phyloP scores from a whole-genome alignment of 2,888 invertebrate genomes.

The Koerneria pararmatus region DNA sequence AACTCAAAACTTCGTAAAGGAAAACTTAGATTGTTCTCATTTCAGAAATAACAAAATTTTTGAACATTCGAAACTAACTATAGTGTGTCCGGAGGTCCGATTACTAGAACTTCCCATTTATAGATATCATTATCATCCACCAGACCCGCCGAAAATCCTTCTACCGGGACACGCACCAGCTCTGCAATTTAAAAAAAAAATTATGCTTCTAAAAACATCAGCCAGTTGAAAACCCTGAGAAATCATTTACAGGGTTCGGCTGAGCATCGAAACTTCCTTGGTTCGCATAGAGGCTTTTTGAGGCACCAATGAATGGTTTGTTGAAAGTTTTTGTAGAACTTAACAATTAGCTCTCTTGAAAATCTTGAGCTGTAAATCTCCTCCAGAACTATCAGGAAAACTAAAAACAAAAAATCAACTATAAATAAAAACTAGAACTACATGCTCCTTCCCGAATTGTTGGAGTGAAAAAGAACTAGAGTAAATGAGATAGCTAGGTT shows the following conservation, averaged over 20 bases:
- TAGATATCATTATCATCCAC: constrained; percentile 99
- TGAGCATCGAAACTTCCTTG: not conserved
- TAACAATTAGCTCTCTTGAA: too few relatives aligned
- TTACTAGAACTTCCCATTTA: constrained; percentile 98
- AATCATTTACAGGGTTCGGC: not conserved
- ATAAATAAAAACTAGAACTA: too few relatives aligned
- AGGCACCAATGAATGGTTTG: too few relatives aligned
- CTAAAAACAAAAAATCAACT: too few relatives aligned
- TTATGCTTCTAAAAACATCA: not conserved
- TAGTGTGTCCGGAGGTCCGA: constrained; percentile 96
- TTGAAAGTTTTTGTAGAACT: too few relatives aligned
- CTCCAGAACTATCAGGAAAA: too few relatives aligned
- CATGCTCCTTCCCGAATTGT: too few relatives aligned
- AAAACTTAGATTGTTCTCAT: not conserved
- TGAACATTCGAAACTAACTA: constrained; percentile 72
- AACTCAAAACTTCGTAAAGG: not conserved
- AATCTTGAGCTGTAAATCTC: too few relatives aligned
- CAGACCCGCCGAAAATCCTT: constrained; percentile 98
- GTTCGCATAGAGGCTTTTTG: not conserved
- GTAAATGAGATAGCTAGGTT: too few relatives aligned
- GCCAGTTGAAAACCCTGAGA: not conserved
- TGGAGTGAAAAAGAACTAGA: too few relatives aligned
- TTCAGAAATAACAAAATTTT: not conserved
- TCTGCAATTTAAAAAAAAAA: too few relatives aligned
- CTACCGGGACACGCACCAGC: constrained; percentile 96